These are phyloP conservation scores for Habrosyne pyritoides DNA, from an alignment of 2,888 invertebrate genomes.

Conservation along the genomic window DNA sequence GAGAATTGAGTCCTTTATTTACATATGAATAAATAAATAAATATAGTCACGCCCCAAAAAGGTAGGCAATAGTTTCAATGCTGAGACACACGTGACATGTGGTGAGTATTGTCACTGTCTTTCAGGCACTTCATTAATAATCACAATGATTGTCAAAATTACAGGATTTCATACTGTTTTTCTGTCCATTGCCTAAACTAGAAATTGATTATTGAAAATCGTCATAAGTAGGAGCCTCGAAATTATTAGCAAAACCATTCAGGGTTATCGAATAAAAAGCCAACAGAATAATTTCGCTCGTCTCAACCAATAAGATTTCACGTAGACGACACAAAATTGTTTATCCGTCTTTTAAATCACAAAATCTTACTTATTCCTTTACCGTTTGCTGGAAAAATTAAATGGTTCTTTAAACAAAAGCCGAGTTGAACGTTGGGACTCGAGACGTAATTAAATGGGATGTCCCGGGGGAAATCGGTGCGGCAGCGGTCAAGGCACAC, in stretches of 20 bases:
- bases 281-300: background rate
- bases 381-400: constrained; percentile 29
- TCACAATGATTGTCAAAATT: too few species aligned
- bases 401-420: constrained; percentile 38
- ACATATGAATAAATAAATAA: too few species aligned
- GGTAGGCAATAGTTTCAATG: too few species aligned
- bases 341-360: background rate
- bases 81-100: too few species aligned
- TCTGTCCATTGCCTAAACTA: too few species aligned
- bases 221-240: background rate
- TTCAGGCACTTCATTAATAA: too few species aligned
- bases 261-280: background rate
- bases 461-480: constrained; percentile 36
- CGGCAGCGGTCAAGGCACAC: constrained; percentile 27
- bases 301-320: background rate
- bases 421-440: constrained; percentile 19
- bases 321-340: background rate
- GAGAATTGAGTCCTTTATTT: background rate
- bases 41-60: too few species aligned
- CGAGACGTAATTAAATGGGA: constrained; percentile 34
- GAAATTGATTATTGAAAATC: too few species aligned
- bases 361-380: constrained; percentile 5
- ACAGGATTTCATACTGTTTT: too few species aligned
- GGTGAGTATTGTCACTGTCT: too few species aligned
- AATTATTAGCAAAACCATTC: background rate